These are phyloP conservation scores for Eubucco bourcierii DNA, from an alignment of 2,113 vertebrate genomes.

Conservation along the genomic window DNA sequence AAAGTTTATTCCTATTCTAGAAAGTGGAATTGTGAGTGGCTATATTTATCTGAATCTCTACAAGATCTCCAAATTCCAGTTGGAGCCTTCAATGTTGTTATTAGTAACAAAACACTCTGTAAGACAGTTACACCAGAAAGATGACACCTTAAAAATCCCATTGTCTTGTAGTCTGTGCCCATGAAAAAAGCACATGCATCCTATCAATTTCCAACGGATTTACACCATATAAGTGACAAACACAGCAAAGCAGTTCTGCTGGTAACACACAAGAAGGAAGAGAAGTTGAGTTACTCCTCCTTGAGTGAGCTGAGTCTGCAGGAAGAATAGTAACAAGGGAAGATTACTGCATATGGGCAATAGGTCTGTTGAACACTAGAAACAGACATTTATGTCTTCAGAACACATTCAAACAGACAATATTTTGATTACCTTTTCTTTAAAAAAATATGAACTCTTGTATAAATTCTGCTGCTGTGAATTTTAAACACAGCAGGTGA, in stretches of 20 bases:
- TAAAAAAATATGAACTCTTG: neutral
- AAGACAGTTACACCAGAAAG: neutral
- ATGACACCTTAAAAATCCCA: neutral
- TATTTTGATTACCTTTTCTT: neutral
- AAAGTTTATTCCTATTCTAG: neutral
- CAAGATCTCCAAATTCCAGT: neutral
- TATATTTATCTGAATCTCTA: neutral
- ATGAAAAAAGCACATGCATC: neutral
- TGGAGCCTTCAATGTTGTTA: neutral
- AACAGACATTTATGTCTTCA: neutral
- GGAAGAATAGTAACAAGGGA: neutral
- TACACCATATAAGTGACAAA: neutral
- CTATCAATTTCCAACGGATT: neutral
- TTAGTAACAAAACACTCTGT: neutral
- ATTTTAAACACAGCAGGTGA: neutral
- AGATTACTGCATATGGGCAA: neutral
- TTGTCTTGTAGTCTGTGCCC: neutral
- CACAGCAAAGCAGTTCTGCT: neutral
- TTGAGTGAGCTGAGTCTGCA: too few species aligned
- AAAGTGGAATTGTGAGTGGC: neutral
- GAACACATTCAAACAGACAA: neutral
- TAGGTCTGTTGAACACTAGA: neutral
- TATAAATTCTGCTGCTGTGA: neutral
- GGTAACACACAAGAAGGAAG: neutral
- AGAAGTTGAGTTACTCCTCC: too few species aligned